Evolutionary conservation across 2,797 vertebrate genomes (phyloP).

Genomic region (Otus scops): DNA sequence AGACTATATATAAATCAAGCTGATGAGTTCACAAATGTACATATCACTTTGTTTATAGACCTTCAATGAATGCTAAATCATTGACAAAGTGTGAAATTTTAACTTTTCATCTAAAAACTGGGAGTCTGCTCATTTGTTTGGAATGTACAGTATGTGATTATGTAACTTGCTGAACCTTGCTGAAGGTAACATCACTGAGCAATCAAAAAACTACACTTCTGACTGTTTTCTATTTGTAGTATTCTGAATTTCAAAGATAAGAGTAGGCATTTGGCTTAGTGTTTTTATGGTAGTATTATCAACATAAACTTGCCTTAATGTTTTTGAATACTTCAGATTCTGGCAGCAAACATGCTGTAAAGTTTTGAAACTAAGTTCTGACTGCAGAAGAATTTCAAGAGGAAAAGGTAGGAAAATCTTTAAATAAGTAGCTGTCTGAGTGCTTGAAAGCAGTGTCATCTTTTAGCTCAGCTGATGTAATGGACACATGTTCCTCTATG

Average conservation of each 20-base stretch:
- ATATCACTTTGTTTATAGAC: neutral
- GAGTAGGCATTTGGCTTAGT: neutral
- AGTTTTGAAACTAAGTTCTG: neutral
- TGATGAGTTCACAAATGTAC: neutral
- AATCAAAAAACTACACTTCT: neutral
- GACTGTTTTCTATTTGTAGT: neutral
- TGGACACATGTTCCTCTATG: neutral
- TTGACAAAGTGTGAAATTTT: conserved; percentile 22
- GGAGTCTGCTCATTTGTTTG: neutral
- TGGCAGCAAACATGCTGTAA: neutral
- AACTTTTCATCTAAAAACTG: neutral
- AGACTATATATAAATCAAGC: neutral
- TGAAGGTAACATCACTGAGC: neutral
- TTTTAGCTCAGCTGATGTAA: neutral
- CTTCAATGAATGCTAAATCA: conserved; percentile 5
- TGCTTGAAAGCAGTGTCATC: neutral
- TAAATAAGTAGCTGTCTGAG: neutral
- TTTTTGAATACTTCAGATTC: neutral
- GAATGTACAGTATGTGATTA: neutral
- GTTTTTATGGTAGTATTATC: neutral
- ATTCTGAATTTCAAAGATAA: neutral
- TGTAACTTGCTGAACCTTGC: neutral
- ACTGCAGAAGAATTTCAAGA: neutral
- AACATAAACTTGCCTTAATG: neutral
- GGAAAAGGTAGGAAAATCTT: neutral